A percentile compares a stretch with the other conserved stretches of the same genome.
phyloP scores from a whole-genome alignment of 1,140 invertebrate genomes.

The Aphelinus atriplicis region DNA sequence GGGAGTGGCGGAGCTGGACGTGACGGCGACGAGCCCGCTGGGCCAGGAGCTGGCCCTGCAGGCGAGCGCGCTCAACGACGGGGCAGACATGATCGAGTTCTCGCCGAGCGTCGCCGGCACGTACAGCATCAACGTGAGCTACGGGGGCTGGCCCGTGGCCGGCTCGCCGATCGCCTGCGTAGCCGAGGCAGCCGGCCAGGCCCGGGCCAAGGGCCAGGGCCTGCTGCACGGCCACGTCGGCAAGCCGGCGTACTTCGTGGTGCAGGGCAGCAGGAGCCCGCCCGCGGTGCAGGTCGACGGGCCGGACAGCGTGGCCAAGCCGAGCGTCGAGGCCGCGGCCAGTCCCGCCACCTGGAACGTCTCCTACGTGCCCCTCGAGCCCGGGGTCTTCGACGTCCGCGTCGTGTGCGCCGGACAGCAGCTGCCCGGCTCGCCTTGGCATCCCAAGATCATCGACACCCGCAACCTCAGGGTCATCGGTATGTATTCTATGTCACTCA shows the following conservation, averaged over 20 bases:
- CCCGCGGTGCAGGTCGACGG: constrained; percentile 70
- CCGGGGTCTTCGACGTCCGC: constrained; percentile 78
- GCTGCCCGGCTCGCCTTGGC: constrained; percentile 75
- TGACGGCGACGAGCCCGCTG: constrained; percentile 88
- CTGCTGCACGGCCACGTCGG: constrained; percentile 69
- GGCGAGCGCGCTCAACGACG: constrained; percentile 78
- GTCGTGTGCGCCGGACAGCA: constrained; percentile 78
- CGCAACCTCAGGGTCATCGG: constrained; percentile 72
- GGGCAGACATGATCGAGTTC: constrained; percentile 83
- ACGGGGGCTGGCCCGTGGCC: constrained; percentile 75
- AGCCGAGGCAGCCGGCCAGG: constrained; percentile 72
- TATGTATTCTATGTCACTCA: constrained; percentile 9
- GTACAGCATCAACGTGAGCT: constrained; percentile 88
- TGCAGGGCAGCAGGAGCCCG: constrained; percentile 62
- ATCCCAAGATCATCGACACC: constrained; percentile 77
- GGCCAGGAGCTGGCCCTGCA: constrained; percentile 87
- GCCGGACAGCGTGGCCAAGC: constrained; percentile 75
- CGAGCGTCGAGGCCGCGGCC: constrained; percentile 64
- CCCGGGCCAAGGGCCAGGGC: constrained; percentile 73
- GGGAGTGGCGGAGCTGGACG: constrained; percentile 89
- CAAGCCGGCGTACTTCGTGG: constrained; percentile 61
- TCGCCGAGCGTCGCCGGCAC: constrained; percentile 87
- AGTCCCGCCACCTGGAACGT: constrained; percentile 70
- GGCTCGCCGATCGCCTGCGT: constrained; percentile 67
- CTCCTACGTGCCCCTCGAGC: constrained; percentile 76